These are phyloP conservation scores for Parascotia fuliginaria DNA, from an alignment of 2,888 invertebrate genomes.

Conservation along the genomic window DNA sequence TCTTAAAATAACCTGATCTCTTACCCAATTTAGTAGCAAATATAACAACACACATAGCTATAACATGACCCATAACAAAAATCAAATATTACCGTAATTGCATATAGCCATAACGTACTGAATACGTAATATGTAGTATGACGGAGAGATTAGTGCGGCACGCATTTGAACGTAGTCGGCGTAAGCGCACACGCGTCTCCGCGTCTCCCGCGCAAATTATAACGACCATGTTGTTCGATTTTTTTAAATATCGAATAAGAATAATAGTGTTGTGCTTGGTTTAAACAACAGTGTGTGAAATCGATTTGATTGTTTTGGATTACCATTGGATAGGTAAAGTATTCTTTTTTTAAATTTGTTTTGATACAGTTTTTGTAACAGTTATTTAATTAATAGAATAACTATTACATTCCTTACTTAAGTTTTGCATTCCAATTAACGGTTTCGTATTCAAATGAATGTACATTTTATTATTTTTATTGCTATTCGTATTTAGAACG, in stretches of 20 bases:
- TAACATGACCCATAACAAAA: constrained; percentile 27
- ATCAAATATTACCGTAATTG: constrained; percentile 44
- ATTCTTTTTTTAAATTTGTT: constrained; percentile 4
- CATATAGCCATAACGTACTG: constrained; percentile 63
- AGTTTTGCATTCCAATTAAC: constrained; percentile 14
- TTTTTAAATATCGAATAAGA: constrained; percentile 48
- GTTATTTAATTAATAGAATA: constrained; percentile 8
- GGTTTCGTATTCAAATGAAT: neutral
- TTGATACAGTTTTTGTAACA: constrained; percentile 3
- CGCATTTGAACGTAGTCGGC: constrained; percentile 38
- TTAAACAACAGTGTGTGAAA: constrained; percentile 21
- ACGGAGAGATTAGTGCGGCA: constrained; percentile 48
- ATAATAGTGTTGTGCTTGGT: constrained; percentile 38
- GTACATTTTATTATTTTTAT: no score
- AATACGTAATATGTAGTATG: constrained; percentile 60
- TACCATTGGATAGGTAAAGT: constrained; percentile 32
- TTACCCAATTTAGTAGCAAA: no score
- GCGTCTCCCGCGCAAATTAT: constrained; percentile 43
- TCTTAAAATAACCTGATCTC: no score
- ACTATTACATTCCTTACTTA: constrained; percentile 7
- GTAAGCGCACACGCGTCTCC: constrained; percentile 59
- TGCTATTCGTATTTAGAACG: neutral
- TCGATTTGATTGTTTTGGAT: constrained; percentile 39
- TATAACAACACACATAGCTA: neutral
- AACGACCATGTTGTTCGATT: constrained; percentile 56